Evolutionary conservation across 2,888 invertebrate genomes (phyloP).

Genomic region (Polydrusus tereticollis): DNA sequence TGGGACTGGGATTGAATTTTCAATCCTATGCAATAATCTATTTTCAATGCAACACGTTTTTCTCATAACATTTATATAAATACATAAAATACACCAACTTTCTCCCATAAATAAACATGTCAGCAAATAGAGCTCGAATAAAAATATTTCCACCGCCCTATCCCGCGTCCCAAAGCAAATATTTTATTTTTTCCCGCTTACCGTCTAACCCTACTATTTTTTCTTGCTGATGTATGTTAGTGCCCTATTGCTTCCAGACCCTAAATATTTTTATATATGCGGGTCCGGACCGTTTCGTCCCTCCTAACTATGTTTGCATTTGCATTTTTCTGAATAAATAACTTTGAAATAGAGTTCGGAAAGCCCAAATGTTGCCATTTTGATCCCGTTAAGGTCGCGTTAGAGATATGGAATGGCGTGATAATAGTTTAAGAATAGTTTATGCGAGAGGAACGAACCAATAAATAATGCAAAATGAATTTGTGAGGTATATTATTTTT

Average conservation of each 20-base stretch:
- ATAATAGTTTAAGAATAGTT: conserved; percentile 15
- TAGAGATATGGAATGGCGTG: conserved; percentile 11
- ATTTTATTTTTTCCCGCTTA: conserved; percentile 25
- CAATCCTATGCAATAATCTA: not conserved
- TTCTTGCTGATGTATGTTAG: conserved; percentile 33
- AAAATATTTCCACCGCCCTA: conserved; percentile 2
- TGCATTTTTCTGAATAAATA: conserved; percentile 42
- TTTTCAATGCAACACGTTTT: not conserved
- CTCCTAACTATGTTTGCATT: conserved; percentile 40
- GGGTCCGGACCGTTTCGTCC: conserved; percentile 19
- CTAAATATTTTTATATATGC: conserved; percentile 38
- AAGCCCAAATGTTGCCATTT: conserved; percentile 29
- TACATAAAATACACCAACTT: not conserved
- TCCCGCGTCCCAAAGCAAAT: conserved; percentile 10
- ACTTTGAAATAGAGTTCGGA: conserved; percentile 34
- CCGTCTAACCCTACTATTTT: conserved; percentile 33
- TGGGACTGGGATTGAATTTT: too few species aligned
- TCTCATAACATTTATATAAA: not conserved
- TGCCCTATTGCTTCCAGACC: conserved; percentile 30
- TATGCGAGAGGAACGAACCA: not conserved
- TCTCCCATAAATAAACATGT: conserved; percentile 9
- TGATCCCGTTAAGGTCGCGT: conserved; percentile 11
- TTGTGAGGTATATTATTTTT: not conserved
- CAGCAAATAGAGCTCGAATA: conserved; percentile 15
- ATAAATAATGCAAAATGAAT: not conserved